Evolutionary conservation across 1,140 invertebrate species (phyloP).

Genomic region (Scaptomyza hsui): DNA sequence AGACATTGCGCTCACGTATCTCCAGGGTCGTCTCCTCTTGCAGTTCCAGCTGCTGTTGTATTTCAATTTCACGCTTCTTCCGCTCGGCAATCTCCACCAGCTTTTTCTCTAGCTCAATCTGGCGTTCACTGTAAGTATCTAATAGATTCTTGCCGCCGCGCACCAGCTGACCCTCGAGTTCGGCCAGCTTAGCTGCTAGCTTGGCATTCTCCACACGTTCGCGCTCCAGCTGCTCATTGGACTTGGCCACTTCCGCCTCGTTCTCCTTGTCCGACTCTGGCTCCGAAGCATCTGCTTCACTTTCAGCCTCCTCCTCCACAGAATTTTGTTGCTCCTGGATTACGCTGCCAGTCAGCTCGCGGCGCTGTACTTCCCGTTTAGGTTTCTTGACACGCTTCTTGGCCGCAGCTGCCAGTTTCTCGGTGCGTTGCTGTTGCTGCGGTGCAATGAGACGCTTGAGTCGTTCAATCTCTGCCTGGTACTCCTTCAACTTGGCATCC

Average conservation of each 20-base stretch:
- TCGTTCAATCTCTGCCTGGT: slow-evolving; percentile 93
- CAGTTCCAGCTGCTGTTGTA: slow-evolving; percentile 93
- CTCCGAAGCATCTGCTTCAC: slow-evolving; percentile 87
- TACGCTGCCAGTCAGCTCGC: slow-evolving; percentile 20
- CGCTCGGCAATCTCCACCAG: slow-evolving; percentile 92
- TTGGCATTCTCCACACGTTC: slow-evolving; percentile 84
- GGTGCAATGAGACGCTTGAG: slow-evolving; percentile 85
- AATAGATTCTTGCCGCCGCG: slow-evolving; percentile 94
- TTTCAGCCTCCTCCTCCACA: slow-evolving; percentile 85
- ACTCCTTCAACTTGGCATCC: slow-evolving; percentile 94
- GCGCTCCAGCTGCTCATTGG: slow-evolving; percentile 82
- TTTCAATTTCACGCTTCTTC: slow-evolving; percentile 91
- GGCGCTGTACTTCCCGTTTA: slow-evolving; percentile 48
- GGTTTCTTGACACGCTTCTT: slow-evolving; percentile 63
- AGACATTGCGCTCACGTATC: slow-evolving; percentile 93
- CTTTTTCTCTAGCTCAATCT: slow-evolving; percentile 92
- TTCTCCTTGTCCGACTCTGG: slow-evolving; percentile 85
- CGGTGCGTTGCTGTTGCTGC: slow-evolving; percentile 77
- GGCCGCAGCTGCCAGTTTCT: slow-evolving; percentile 60
- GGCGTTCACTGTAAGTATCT: slow-evolving; percentile 95
- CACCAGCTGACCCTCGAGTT: slow-evolving; percentile 94
- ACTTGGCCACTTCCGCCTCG: slow-evolving; percentile 84
- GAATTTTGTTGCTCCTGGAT: slow-evolving; percentile 43
- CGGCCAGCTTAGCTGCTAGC: slow-evolving; percentile 85
- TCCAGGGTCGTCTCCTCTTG: slow-evolving; percentile 95